Conservation (phyloP, 2,797 vertebrate species). For the Anguilla marmorata region DNA sequence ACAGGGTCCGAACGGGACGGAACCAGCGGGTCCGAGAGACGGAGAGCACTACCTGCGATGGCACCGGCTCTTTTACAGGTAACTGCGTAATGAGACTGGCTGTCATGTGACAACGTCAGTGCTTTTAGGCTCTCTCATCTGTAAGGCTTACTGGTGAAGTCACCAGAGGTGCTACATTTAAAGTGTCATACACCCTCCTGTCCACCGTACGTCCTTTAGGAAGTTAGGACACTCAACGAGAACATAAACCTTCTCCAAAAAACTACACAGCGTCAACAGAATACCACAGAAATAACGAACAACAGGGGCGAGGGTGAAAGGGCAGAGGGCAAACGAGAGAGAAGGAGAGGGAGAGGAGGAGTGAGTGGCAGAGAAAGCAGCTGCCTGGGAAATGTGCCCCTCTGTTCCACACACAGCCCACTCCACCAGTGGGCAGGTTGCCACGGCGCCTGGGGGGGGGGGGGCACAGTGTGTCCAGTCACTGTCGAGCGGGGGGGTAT, state of each 20-base stretch:
- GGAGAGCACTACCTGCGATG: background rate
- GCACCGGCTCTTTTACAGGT: background rate
- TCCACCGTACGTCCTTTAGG: background rate
- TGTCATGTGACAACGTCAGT: background rate
- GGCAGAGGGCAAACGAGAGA: background rate
- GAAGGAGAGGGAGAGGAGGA: background rate
- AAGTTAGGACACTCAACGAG: background rate
- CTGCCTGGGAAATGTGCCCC: background rate
- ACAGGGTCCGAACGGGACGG: conserved; percentile 32
- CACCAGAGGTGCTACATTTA: too few relatives aligned
- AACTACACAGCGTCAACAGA: background rate
- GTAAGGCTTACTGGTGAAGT: background rate
- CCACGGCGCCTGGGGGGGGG: background rate
- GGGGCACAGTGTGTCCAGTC: background rate
- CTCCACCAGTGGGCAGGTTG: background rate
- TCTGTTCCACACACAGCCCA: conserved; percentile 12
- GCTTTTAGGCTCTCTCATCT: background rate
- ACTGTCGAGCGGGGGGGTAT: background rate
- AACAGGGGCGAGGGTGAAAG: background rate
- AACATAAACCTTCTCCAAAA: background rate
- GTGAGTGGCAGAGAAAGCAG: background rate
- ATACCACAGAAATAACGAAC: background rate
- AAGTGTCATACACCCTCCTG: background rate
- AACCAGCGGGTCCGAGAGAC: conserved; percentile 32
- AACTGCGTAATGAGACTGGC: background rate